phyloP scores from a whole-genome alignment of 2,113 vertebrate genomes.

The Cyprinus carpio region DNA sequence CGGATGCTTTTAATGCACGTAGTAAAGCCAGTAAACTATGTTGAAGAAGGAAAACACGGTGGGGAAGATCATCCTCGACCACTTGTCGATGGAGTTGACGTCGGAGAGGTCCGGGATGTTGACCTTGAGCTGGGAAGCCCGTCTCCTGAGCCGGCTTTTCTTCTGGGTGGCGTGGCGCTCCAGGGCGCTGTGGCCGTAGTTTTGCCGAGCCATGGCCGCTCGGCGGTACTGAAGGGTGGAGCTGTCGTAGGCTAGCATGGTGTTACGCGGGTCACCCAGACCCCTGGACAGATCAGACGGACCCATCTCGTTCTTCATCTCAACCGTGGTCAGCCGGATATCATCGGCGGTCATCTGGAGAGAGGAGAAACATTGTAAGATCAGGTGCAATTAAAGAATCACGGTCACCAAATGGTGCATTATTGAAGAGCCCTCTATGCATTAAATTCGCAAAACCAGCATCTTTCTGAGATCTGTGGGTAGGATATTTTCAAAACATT shows the following conservation, averaged over 20 bases:
- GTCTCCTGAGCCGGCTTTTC: constrained; percentile 94
- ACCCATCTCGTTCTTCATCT: constrained; percentile 99
- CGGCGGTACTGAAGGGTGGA: constrained; percentile 96
- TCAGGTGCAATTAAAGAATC: neutral
- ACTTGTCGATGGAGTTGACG: constrained; percentile 98
- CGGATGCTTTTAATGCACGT: constrained; percentile 90
- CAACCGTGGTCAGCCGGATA: constrained; percentile 93
- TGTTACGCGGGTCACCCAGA: constrained; percentile 91
- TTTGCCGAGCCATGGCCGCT: constrained; percentile 91
- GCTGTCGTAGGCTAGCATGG: constrained; percentile 94
- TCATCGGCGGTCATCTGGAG: constrained; percentile 95
- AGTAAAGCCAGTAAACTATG: constrained; percentile 99
- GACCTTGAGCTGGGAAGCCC: constrained; percentile 97
- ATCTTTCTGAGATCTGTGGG: constrained; percentile 35
- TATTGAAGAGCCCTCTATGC: neutral
- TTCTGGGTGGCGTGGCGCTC: constrained; percentile 96
- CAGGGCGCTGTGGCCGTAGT: constrained; percentile 94
- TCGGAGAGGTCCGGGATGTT: constrained; percentile 99
- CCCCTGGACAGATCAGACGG: constrained; percentile 92
- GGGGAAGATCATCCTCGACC: constrained; percentile 99
- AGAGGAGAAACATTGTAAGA: constrained; percentile 6
- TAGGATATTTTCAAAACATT: neutral
- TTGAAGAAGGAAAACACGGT: constrained; percentile 99
- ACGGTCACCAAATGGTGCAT: neutral
- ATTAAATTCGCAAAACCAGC: constrained; percentile 17